Base-by-base conservation (phyloP, 2,888 invertebrate species). In the Netelia virgata region DNA sequence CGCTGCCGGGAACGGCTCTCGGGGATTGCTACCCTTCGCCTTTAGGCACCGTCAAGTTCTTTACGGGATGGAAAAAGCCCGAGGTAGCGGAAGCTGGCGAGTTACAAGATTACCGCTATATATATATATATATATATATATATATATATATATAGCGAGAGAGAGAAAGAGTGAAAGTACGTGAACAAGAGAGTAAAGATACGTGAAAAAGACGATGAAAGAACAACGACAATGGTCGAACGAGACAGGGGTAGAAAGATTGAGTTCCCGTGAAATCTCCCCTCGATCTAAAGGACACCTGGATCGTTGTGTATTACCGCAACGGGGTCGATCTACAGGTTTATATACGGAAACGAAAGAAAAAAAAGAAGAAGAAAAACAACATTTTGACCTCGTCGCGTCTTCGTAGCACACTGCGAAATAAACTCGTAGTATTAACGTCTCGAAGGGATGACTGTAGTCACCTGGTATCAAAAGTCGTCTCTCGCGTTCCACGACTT, bases 381-480 rank as follows among this genome's bases (percentile, higher is more conserved):
- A n/a, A 28, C 28, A 70, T 47, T 55, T n/a, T 50, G 16, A 47
- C 11, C 11, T 74, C 18, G 41, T 55, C 23, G 6, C 10, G 47
- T 55, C 36, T 41, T 16, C 18, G 47, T 18, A 14, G 47, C 28
- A 61, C 28, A 1, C n/a, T 18, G 20, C 5, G 41, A 59, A 63
- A 61, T 63, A 61, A 59, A 18, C 57, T 61, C n/a, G 18, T 43
- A 28, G 14, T 28, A n/a, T n/a, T n/a, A 69, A 36, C 47, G n/a
- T n/a, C 47, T 28, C 47, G 14, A 47, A 57, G 20, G 20, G 55
- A 53, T 43, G 43, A 61, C 59, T 10, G 61, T 14, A 53, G 28
- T 76, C 68, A 64, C 70, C 69, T 63, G 70, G 43, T 76, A 75
- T 63, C 69, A 75, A 6, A 36, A 36, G 36, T 36, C 63, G 55